These are phyloP conservation scores for Fabriciana adippe DNA, from an alignment of 2,888 invertebrate species.

Conservation along the genomic window DNA sequence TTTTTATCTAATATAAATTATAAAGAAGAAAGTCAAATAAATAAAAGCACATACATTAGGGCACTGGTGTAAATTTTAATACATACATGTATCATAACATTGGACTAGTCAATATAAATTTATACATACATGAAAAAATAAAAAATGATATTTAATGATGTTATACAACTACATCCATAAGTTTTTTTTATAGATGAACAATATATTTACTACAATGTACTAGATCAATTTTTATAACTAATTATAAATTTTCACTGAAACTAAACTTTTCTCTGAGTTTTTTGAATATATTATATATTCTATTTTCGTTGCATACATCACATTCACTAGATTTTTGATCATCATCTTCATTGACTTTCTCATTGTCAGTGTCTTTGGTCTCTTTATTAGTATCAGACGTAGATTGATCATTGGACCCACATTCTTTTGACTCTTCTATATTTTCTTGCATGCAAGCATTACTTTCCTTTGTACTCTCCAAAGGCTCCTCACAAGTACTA, in stretches of 20 bases:
- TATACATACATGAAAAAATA: background rate
- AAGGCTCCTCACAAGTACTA: slow-evolving; percentile 28
- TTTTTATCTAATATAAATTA: slow-evolving; percentile 21
- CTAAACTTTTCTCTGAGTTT: slow-evolving; percentile 67
- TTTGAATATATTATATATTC: slow-evolving; percentile 63
- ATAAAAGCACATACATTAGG: slow-evolving; percentile 2
- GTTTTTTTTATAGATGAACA: too few relatives aligned
- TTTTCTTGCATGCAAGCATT: slow-evolving; percentile 5
- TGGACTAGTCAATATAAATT: background rate
- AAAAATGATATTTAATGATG: background rate
- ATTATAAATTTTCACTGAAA: slow-evolving; percentile 48
- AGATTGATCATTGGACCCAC: slow-evolving; percentile 33
- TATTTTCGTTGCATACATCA: slow-evolving; percentile 64
- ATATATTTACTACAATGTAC: background rate
- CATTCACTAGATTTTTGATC: slow-evolving; percentile 47
- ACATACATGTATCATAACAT: background rate
- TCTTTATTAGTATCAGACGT: slow-evolving; percentile 25
- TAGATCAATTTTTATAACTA: background rate
- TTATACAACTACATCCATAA: too few relatives aligned
- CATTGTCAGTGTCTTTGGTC: slow-evolving; percentile 25
- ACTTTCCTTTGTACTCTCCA: slow-evolving; percentile 21
- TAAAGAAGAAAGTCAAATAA: slow-evolving; percentile 8
- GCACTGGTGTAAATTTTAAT: background rate
- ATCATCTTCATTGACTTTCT: slow-evolving; percentile 28
- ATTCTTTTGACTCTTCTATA: slow-evolving; percentile 21